These are phyloP conservation scores for Callorhinus ursinus DNA, from an alignment of 2,113 vertebrate species.

Conservation along the genomic window DNA sequence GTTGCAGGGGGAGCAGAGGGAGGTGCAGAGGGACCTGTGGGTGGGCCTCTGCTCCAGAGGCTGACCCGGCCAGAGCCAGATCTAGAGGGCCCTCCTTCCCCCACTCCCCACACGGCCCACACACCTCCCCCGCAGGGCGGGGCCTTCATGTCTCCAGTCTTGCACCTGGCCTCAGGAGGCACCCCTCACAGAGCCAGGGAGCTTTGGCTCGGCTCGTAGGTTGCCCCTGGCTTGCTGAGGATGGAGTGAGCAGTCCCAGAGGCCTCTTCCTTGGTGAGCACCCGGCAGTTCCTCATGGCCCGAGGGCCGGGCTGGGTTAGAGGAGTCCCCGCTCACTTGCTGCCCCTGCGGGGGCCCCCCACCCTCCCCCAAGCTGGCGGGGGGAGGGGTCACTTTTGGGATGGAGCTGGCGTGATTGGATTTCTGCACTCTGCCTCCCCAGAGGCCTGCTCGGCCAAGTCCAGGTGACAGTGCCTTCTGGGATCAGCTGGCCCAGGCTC, in stretches of 20 bases:
- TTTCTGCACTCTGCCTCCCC: background rate
- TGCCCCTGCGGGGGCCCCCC: too few relatives aligned
- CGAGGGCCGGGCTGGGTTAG: background rate
- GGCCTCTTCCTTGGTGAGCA: background rate
- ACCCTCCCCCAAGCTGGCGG: background rate
- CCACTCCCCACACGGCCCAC: background rate
- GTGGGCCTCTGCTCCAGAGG: background rate
- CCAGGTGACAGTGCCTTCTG: background rate
- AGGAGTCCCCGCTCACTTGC: background rate
- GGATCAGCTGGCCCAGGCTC: background rate
- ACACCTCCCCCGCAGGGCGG: background rate
- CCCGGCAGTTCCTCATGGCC: background rate
- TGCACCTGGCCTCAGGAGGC: background rate
- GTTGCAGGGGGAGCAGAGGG: background rate
- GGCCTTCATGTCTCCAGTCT: background rate
- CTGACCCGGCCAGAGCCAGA: background rate
- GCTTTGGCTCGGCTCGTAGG: background rate
- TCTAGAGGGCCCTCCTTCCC: background rate
- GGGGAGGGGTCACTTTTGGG: rapidly evolving
- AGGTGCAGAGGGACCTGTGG: background rate
- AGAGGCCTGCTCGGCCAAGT: background rate
- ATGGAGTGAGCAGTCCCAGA: background rate
- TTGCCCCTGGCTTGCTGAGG: background rate
- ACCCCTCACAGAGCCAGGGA: background rate
- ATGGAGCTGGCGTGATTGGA: too few relatives aligned